phyloP scores from a whole-genome alignment of 2,888 invertebrate species.

The Norana najaformis region DNA sequence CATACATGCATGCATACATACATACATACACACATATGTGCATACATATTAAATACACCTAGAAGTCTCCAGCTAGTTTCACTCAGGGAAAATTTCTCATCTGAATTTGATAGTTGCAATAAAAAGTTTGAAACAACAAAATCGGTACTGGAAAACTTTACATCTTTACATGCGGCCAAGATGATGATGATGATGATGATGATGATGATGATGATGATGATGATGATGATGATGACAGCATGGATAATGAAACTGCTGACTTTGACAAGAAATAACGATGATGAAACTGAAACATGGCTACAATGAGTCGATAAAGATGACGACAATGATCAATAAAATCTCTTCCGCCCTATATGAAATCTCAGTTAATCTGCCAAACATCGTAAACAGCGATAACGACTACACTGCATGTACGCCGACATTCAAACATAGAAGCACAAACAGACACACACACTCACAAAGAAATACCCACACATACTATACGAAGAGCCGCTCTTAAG shows the following conservation, averaged over 20 bases:
- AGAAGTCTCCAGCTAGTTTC: background rate
- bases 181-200: slow-evolving; percentile 13
- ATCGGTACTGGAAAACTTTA: background rate
- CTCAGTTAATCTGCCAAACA: background rate
- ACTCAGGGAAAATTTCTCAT: too few species aligned
- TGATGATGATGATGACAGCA: slow-evolving; percentile 18
- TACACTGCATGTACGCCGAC: background rate
- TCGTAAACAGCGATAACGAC: background rate
- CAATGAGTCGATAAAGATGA: background rate
- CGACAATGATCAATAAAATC: background rate
- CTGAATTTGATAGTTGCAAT: too few species aligned
- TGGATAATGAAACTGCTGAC: too few species aligned
- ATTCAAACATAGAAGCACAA: background rate
- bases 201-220: slow-evolving; percentile 20
- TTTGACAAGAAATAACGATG: background rate
- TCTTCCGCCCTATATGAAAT: background rate
- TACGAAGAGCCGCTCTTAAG: too few species aligned
- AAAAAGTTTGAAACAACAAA: too few species aligned
- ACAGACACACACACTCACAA: background rate
- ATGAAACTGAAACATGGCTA: slow-evolving; percentile 1
- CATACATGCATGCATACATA: slow-evolving; percentile 6
- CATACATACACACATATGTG: slow-evolving; percentile 30
- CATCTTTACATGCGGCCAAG: background rate
- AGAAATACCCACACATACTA: background rate
- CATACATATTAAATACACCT: slow-evolving; percentile 19